Conservation (phyloP, 2,888 invertebrate genomes). For the Lithophane leautieri region DNA sequence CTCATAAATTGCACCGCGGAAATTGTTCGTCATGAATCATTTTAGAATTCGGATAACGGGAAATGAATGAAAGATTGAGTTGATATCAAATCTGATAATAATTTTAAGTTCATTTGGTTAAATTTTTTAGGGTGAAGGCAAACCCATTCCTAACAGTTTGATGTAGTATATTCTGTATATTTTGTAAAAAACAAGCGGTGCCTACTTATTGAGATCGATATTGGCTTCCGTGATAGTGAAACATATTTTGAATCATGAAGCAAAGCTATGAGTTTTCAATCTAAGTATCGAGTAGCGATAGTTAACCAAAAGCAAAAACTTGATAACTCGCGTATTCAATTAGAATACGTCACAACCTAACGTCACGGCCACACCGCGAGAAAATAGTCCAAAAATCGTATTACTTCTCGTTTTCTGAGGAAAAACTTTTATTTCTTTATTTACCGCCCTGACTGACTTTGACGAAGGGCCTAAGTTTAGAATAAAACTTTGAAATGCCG, state of each 20-base stretch:
- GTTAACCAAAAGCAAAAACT: slow-evolving; percentile 29
- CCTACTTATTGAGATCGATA: neutral
- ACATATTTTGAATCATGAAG: neutral
- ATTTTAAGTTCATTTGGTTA: neutral
- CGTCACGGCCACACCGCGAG: slow-evolving; percentile 50
- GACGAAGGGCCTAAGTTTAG: slow-evolving; percentile 84
- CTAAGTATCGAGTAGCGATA: neutral
- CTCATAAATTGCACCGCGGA: slow-evolving; percentile 57
- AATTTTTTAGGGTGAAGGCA: neutral
- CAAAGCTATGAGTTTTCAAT: neutral
- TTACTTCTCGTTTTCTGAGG: slow-evolving; percentile 72
- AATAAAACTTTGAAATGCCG: slow-evolving; percentile 76
- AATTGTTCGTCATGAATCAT: slow-evolving; percentile 68
- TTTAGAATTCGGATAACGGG: slow-evolving; percentile 39
- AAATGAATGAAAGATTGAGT: slow-evolving; percentile 25
- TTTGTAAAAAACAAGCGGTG: neutral
- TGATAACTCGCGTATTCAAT: slow-evolving; percentile 47
- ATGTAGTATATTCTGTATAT: neutral
- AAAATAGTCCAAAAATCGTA: slow-evolving; percentile 72
- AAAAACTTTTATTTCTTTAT: slow-evolving; percentile 81
- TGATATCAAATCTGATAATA: slow-evolving; percentile 6
- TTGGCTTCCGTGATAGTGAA: neutral
- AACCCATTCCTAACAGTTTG: neutral
- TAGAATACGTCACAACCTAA: slow-evolving; percentile 49
- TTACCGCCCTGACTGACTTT: slow-evolving; percentile 81